phyloP scores from a whole-genome alignment of 2,113 vertebrate species.

The Gallinago media region DNA sequence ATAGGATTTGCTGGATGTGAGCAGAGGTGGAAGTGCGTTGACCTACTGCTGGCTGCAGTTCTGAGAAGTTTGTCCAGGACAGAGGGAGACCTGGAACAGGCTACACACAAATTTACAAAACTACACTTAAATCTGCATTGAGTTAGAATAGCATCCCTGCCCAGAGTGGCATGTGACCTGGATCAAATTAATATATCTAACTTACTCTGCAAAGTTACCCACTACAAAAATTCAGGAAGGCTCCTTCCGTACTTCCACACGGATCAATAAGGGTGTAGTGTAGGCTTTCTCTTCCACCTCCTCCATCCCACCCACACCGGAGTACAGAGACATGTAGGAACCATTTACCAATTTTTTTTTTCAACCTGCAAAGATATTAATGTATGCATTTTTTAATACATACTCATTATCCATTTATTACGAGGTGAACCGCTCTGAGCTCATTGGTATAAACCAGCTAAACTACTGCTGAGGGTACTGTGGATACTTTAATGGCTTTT shows the following conservation, averaged over 20 bases:
- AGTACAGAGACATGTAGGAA: conserved; percentile 10
- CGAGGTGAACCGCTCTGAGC: neutral
- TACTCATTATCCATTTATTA: conserved; percentile 49
- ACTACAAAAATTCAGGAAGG: neutral
- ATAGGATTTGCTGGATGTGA: neutral
- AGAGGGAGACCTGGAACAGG: neutral
- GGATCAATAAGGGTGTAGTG: neutral
- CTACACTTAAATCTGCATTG: neutral
- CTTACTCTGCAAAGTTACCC: neutral
- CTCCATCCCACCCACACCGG: neutral
- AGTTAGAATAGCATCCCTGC: neutral
- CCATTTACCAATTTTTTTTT: conserved; percentile 34
- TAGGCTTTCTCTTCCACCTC: neutral
- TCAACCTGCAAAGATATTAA: conserved; percentile 26
- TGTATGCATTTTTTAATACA: conserved; percentile 1
- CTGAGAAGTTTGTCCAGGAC: neutral
- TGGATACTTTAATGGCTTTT: conserved; percentile 49
- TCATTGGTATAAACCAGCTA: neutral
- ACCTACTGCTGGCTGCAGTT: neutral
- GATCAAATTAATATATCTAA: neutral
- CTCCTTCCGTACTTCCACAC: neutral
- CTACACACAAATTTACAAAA: neutral
- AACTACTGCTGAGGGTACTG: neutral
- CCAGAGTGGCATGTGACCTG: neutral
- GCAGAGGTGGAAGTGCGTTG: neutral